Base-by-base conservation (phyloP, 64 coral and sea anemone genomes). In the Pocillopora verrucosa region DNA sequence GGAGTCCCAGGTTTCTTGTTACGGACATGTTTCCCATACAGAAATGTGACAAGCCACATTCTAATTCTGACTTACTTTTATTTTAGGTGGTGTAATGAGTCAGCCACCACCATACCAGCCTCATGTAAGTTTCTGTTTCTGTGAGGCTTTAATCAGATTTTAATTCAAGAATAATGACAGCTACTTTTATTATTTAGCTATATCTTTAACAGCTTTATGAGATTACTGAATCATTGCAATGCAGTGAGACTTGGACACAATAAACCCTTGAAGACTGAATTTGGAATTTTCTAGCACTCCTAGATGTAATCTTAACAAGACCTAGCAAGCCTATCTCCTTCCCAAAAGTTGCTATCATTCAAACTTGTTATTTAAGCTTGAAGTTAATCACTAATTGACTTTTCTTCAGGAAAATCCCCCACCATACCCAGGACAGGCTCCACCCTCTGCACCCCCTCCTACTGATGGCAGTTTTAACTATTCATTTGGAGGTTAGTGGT, bases 101-200 rank as follows among this genome's bases (percentile, higher is more conserved):
- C 94, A 92, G 63, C 90, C 94, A 30, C 94, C 94, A 65, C 94
- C 90, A 36, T 96, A 96, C 68, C 72, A 86, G 58, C 90, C 90
- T 34, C 79, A 87, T 34, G 94, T 96, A 86, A 92, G 94, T 89
- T 36, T 25, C 26, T 16, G 11, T 56, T 59, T 25, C 13, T 84
- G 16, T 65, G 15, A 3, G 7, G 41, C 24, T 84, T 63, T 9
- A 84, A 84, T 38, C 16, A 61, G 34, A 11, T 65, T 84, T 61
- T 13, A 34, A 65, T 34, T 34, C 36, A 24, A 24, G 19, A 11
- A 17, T 45, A 78, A 78, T 57, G 56, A 10, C 19, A 77, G 56
- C 63, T 65, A 65, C 30, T 61, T 25, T 10, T 22, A 14, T 61
- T 16, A 34, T 61, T 10, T 4, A 0, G 36, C 56, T 30, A 41